Evolutionary conservation across 2,888 invertebrate species (phyloP).

Genomic region (Oscheius myriophilus): DNA sequence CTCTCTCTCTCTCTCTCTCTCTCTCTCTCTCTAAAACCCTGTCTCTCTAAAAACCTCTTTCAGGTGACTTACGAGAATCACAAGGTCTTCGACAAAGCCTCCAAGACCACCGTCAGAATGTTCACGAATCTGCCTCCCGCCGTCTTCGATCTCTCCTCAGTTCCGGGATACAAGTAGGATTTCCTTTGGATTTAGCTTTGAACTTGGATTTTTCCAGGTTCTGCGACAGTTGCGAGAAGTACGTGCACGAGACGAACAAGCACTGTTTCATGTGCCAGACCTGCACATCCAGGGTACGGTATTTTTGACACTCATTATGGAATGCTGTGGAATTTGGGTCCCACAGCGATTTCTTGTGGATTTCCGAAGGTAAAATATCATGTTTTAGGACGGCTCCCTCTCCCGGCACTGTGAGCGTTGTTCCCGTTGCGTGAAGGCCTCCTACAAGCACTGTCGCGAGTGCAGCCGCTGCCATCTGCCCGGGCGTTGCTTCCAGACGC

Average conservation of each 20-base stretch:
- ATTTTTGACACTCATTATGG: no score
- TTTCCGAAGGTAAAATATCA: no score
- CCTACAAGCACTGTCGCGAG: conserved; percentile 56
- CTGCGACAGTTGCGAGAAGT: conserved; percentile 59
- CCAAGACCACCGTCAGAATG: conserved; percentile 59
- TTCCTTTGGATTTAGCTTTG: neutral
- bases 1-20: neutral
- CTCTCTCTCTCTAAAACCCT: no score
- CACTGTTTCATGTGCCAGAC: conserved; percentile 60
- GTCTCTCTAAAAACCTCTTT: neutral
- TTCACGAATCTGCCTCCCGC: conserved; percentile 58
- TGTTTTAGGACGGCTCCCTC: conserved; percentile 40
- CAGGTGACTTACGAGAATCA: conserved; percentile 66
- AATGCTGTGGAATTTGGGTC: no score
- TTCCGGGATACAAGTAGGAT: conserved; percentile 55
- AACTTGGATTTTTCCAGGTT: conserved; percentile 38
- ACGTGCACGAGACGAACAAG: conserved; percentile 53
- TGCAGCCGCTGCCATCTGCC: conserved; percentile 60
- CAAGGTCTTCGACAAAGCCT: conserved; percentile 49
- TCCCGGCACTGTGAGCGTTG: conserved; percentile 61
- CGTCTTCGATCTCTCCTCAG: conserved; percentile 47
- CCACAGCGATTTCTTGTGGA: no score
- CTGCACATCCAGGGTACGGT: conserved; percentile 57
- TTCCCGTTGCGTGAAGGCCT: conserved; percentile 58
- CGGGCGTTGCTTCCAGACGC: conserved; percentile 32